These are phyloP conservation scores for Sturmia bella DNA, from an alignment of 2,888 invertebrate genomes.

Conservation along the genomic window DNA sequence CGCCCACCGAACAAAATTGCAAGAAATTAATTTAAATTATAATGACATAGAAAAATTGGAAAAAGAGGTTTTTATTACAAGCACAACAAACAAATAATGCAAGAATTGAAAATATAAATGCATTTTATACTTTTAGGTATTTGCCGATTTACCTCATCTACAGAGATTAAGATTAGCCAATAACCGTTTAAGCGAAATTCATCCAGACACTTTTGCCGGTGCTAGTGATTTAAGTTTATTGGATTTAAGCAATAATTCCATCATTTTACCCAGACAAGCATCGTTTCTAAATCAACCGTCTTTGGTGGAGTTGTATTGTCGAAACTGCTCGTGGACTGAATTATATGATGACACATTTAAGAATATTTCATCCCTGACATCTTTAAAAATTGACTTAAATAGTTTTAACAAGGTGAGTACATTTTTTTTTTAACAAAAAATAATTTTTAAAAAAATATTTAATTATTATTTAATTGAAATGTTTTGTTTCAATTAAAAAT, in stretches of 20 bases:
- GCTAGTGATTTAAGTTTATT: conserved; percentile 77
- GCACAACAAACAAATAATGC: neutral
- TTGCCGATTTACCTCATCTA: conserved; percentile 76
- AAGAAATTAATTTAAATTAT: conserved; percentile 78
- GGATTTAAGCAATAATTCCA: conserved; percentile 80
- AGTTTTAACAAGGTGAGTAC: conserved; percentile 78
- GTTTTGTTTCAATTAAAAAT: no score
- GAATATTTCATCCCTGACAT: conserved; percentile 77
- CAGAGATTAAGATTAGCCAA: conserved; percentile 79
- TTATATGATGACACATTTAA: conserved; percentile 79
- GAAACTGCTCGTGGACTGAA: conserved; percentile 79
- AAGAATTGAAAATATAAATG: neutral
- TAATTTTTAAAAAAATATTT: neutral
- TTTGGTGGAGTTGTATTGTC: conserved; percentile 78
- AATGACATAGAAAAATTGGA: conserved; percentile 77
- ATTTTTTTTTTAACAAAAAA: neutral
- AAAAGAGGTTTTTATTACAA: conserved; percentile 74
- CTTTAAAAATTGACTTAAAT: conserved; percentile 80
- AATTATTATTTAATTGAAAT: no score
- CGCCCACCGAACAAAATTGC: conserved; percentile 76
- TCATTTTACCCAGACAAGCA: conserved; percentile 75
- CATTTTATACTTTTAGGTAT: conserved; percentile 75
- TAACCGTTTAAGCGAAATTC: conserved; percentile 78
- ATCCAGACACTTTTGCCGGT: conserved; percentile 78
- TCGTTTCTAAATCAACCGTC: conserved; percentile 79